Base-by-base conservation (phyloP, 2,888 invertebrate genomes). In the Eupithecia pulchellata region DNA sequence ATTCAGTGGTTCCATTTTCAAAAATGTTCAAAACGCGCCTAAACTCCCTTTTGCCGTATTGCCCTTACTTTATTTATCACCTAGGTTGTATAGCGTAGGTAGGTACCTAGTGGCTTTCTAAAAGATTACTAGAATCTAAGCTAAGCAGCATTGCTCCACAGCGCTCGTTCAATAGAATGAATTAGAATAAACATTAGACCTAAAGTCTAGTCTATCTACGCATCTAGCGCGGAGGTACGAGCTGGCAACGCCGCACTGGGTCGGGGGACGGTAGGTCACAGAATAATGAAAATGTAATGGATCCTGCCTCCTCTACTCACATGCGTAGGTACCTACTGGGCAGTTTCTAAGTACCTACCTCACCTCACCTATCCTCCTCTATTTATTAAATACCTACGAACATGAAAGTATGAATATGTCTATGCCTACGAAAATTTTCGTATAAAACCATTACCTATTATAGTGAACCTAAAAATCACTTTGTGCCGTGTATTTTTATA, bases 161-260 rank as follows among this genome's bases (percentile, higher is more conserved):
- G 14, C 52, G 25, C 27, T 55, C 55, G 5, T 55, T 27, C 55
- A 27, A 55, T 55, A 27, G 27, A 55, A 55, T 14, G 55, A 55
- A 27, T 55, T 55, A 55, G 55, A 55, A 27, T 55, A 25, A 27
- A 27, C 55, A 55, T 27, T 14, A 55, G 25, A 27, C 55, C 55
- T 27, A 55, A 55, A 25, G 14, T 55, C 27, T 55, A 55, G 55
- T 27, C 47, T 60, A 65, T 39, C 30, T 63, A 66, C 66, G 58
- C 52, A 30, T 69, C 63, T 57, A 20, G 71, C 65, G 69, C 72
- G 75, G 72, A 75, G 71, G 66, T 67, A 36, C 73, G 77, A 75
- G 70, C 76, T 75, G 81, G 81, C 81, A 81, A 78, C 80, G 80
- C 74, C 80, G 80, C 80, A 30, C 20, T 42, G 39, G 57, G 39